Conservation (phyloP, 2,888 invertebrate genomes). For the Chrysina gloriosa region DNA sequence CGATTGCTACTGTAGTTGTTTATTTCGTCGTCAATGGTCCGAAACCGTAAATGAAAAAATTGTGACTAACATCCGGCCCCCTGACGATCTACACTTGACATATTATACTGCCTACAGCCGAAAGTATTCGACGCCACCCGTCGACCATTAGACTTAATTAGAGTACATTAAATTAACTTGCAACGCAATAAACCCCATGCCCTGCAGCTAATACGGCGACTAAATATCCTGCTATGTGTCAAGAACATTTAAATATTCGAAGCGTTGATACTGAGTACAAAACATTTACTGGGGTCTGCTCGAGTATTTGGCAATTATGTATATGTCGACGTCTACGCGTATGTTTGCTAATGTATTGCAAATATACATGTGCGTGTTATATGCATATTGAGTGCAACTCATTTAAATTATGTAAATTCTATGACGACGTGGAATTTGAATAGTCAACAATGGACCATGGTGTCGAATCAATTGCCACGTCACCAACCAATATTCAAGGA, state of each 20-base stretch:
- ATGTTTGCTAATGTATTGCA: too few relatives aligned
- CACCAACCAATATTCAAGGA: too few relatives aligned
- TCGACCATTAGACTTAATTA: constrained; percentile 7
- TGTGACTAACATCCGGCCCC: not conserved
- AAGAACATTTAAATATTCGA: not conserved
- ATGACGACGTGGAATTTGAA: too few relatives aligned
- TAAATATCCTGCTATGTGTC: constrained; percentile 3
- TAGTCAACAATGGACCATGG: too few relatives aligned
- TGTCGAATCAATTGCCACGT: too few relatives aligned
- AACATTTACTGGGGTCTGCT: too few relatives aligned
- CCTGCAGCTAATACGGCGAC: constrained; percentile 2
- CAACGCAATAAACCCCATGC: constrained; percentile 3
- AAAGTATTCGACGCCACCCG: not conserved
- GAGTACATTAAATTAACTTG: constrained; percentile 25
- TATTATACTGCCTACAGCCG: not conserved
- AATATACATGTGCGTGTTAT: too few relatives aligned
- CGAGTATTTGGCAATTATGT: too few relatives aligned
- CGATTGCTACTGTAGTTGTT: not conserved
- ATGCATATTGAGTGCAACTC: too few relatives aligned
- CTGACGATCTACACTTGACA: constrained; percentile 6
- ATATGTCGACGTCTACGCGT: too few relatives aligned
- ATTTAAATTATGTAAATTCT: too few relatives aligned
- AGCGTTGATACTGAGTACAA: too few relatives aligned
- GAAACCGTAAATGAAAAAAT: not conserved
- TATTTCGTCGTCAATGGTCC: not conserved